Base-by-base conservation (phyloP, 1,140 invertebrate species). In the Hyles euphorbiae region DNA sequence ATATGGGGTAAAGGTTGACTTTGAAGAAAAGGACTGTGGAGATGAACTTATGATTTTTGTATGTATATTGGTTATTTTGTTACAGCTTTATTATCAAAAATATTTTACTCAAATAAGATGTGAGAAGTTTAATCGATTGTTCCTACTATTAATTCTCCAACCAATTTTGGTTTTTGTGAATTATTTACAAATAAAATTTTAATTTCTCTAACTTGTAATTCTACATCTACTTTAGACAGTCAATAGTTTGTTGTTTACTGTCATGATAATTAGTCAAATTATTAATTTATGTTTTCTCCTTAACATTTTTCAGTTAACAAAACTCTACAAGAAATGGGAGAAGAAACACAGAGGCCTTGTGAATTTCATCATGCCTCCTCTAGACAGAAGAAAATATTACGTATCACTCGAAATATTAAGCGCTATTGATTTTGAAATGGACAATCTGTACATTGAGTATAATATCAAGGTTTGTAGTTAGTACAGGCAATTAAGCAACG, bases 361-460 rank as follows among this genome's bases (percentile, higher is more conserved):
- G 0, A 77, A 64, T 7, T 89, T 89, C 55, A 36, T 50, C 0
- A 68, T 72, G 53, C 80, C 88, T 1, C 67, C 77, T 1, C 53
- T 78, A 0, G 81, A 79, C 11, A 76, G 60, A 12, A 77, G 70
- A 48, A 72, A 66, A 12, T 67, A 59, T 43, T 70, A 70, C 34
- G 12, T 89, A 0, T 65, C 76, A 4, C 63, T 88, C 3, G 87
- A 89, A 67, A 85, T 90, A 48, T 11, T 83, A 7, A 70, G 81
- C 0, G 87, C 81, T 0, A 46, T 40, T 0, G 58, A 63, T 0
- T 90, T 90, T 69, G 84, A 90, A 36, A 74, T 77, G 63, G 78
- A 89, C 56, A 73, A 89, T 58, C 60, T 89, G 5, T 90, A 88
- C 58, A 73, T 90, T 6, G 83, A 89, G 45, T 89, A 75, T 72